phyloP scores from a whole-genome alignment of 2,888 invertebrate genomes.

The Cinara cedri region DNA sequence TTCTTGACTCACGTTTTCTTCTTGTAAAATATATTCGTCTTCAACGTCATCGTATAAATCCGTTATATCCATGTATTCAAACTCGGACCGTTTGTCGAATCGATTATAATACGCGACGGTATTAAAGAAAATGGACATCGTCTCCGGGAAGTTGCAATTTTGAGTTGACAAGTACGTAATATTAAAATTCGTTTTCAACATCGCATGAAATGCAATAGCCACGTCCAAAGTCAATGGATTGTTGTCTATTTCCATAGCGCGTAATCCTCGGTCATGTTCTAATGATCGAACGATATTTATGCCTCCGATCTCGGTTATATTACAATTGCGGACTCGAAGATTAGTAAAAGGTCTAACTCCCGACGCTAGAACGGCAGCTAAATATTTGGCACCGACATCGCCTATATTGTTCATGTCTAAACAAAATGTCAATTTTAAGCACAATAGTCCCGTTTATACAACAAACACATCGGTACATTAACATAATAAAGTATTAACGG shows the following conservation, averaged over 20 bases:
- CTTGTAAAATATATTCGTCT: too few species aligned
- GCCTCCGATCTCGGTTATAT: slow-evolving; percentile 26
- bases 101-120: neutral
- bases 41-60: neutral
- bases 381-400: slow-evolving; percentile 29
- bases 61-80: neutral
- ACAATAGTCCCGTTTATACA: too few species aligned
- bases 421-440: neutral
- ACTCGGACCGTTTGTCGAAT: neutral
- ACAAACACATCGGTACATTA: too few species aligned
- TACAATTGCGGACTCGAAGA: slow-evolving; percentile 21
- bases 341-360: slow-evolving; percentile 28
- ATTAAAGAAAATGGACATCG: neutral
- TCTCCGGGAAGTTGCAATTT: neutral
- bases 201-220: neutral
- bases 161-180: neutral
- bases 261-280: slow-evolving; percentile 16
- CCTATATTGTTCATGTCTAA: slow-evolving; percentile 32
- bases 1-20: too few species aligned
- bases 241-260: slow-evolving; percentile 27
- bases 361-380: slow-evolving; percentile 23
- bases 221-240: slow-evolving; percentile 21
- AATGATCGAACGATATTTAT: slow-evolving; percentile 21
- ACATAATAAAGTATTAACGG: too few species aligned
- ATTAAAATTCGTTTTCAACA: slow-evolving; percentile 9